Evolutionary conservation across 1,140 invertebrate species (phyloP).

Genomic region (Popillia japonica): DNA sequence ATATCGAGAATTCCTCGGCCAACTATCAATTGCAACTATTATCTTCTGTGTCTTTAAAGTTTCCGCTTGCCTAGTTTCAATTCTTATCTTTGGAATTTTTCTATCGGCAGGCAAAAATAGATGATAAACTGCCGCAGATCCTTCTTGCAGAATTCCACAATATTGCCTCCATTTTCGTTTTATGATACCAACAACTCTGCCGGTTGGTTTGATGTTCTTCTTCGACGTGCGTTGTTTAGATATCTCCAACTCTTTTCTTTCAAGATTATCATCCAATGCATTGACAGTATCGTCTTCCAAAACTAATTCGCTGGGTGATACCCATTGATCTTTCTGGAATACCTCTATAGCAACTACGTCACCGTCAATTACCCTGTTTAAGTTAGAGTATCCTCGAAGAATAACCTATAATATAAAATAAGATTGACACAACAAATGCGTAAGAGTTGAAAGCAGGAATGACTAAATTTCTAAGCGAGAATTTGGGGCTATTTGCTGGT

Average conservation of each 20-base stretch:
- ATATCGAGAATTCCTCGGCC: constrained; percentile 87
- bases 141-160: constrained; percentile 92
- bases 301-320: constrained; percentile 83
- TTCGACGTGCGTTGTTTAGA: constrained; percentile 53
- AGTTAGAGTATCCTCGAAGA: constrained; percentile 84
- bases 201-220: constrained; percentile 76
- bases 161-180: constrained; percentile 96
- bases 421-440: too few relatives aligned
- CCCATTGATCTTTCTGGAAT: constrained; percentile 91
- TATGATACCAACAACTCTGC: constrained; percentile 93
- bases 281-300: constrained; percentile 79
- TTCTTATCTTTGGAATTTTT: constrained; percentile 89
- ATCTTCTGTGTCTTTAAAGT: constrained; percentile 84
- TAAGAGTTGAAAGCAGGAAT: too few relatives aligned
- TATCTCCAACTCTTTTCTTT: constrained; percentile 58
- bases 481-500: too few relatives aligned
- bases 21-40: constrained; percentile 91
- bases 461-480: too few relatives aligned
- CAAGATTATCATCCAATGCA: constrained; percentile 72
- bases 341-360: constrained; percentile 94
- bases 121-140: constrained; percentile 76
- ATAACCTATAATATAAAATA: constrained; percentile 73
- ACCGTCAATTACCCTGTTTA: constrained; percentile 96
- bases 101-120: constrained; percentile 91
- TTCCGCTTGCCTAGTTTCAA: constrained; percentile 90